Percentiles rank a stretch among this genome's conserved stretches.
Conservation (phyloP, 2,113 vertebrate genomes). For the Podocnemis expansa region DNA sequence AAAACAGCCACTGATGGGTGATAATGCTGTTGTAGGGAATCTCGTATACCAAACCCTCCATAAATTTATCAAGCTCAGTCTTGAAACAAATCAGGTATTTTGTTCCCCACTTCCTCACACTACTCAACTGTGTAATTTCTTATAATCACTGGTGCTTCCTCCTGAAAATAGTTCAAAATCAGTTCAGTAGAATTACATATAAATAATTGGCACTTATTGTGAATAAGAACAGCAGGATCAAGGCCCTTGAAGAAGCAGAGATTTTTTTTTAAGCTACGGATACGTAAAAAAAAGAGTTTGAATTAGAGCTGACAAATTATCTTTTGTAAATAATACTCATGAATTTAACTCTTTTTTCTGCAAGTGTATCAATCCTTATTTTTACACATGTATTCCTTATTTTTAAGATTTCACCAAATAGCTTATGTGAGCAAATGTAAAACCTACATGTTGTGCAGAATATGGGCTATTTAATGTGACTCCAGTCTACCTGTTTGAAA, state of each 20-base stretch:
- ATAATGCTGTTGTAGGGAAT: neutral
- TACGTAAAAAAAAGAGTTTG: neutral
- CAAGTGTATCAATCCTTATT: neutral
- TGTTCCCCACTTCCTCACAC: neutral
- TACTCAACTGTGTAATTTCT: neutral
- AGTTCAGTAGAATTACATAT: neutral
- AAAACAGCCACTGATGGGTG: too few relatives aligned
- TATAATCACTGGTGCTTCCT: neutral
- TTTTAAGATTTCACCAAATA: neutral
- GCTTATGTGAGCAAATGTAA: neutral
- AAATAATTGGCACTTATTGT: neutral
- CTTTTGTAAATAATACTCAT: neutral
- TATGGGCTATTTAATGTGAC: rapidly evolving
- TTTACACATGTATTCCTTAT: neutral
- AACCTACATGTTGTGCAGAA: rapidly evolving
- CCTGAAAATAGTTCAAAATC: neutral
- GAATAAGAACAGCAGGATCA: neutral
- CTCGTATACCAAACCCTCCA: neutral
- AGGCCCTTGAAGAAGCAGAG: neutral
- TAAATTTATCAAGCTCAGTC: neutral
- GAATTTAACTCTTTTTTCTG: neutral
- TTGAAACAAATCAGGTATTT: neutral
- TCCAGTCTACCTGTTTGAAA: rapidly evolving
- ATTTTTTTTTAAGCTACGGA: neutral
- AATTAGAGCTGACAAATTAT: neutral